These are phyloP conservation scores for Melanerpes formicivorus DNA, from an alignment of 2,113 vertebrate genomes.

Conservation along the genomic window DNA sequence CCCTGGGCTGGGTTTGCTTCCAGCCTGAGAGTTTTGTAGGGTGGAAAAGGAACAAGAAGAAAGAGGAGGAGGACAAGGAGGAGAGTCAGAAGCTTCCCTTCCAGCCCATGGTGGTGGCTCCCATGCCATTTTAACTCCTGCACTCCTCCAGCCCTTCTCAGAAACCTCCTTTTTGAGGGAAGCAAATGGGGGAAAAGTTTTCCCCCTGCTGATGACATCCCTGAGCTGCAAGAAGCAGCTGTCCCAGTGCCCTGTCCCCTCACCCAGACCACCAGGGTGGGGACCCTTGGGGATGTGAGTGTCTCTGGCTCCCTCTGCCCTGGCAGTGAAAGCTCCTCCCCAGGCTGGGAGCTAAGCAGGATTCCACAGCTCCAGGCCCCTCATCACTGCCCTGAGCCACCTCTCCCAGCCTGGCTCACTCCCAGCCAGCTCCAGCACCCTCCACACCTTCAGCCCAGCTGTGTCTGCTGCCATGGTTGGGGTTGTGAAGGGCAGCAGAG, in stretches of 20 bases:
- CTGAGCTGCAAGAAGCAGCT: fast-evolving
- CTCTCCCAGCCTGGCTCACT: background rate
- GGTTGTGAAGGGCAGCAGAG: background rate
- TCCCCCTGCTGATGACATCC: fast-evolving
- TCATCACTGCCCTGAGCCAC: background rate
- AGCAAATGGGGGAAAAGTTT: background rate
- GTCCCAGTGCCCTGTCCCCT: background rate
- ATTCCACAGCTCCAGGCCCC: background rate
- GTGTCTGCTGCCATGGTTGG: background rate
- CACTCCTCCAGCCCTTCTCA: background rate
- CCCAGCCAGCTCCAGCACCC: background rate
- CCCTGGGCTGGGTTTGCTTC: background rate
- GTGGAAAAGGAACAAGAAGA: background rate
- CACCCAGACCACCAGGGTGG: fast-evolving
- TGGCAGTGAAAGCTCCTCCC: background rate
- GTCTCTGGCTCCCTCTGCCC: background rate
- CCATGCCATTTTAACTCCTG: background rate
- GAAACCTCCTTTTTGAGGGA: background rate
- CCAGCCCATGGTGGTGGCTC: fast-evolving
- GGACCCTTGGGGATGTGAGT: background rate
- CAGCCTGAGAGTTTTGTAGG: fast-evolving
- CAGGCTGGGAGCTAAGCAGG: background rate
- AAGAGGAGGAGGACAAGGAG: background rate
- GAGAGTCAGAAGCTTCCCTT: background rate
- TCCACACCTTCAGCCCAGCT: fast-evolving